phyloP scores from a whole-genome alignment of 2,797 vertebrate species.

The Salarias fasciatus region DNA sequence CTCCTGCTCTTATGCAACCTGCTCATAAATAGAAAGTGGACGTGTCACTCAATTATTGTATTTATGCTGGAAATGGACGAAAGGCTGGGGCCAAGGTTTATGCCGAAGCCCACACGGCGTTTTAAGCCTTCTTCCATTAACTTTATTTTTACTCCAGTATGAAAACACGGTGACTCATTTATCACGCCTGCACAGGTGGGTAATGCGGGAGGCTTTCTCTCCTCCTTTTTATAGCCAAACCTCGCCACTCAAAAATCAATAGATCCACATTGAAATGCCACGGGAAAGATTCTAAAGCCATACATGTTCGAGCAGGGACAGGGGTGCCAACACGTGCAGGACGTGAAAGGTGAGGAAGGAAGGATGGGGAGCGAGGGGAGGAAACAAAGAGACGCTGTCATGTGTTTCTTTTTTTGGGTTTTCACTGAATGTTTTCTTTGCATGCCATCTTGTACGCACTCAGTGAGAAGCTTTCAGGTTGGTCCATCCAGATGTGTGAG shows the following conservation, averaged over 20 bases:
- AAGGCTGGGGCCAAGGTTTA: conserved; percentile 44
- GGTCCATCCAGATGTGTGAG: conserved; percentile 40
- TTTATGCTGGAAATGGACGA: conserved; percentile 62
- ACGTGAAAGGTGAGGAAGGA: conserved; percentile 37
- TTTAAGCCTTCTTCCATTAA: conserved; percentile 60
- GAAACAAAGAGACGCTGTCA: conserved; percentile 2
- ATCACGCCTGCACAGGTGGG: conserved; percentile 45
- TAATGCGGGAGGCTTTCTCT: conserved; percentile 17
- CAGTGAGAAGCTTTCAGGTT: conserved; percentile 23
- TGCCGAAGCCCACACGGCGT: conserved; percentile 48
- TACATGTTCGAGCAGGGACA: conserved; percentile 2
- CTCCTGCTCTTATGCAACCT: conserved; percentile 62
- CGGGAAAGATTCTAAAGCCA: not conserved
- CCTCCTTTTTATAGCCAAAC: conserved; percentile 28
- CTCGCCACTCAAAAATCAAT: conserved; percentile 29
- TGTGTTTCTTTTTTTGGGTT: conserved; percentile 2
- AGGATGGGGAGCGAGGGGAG: conserved; percentile 16
- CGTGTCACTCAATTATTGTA: conserved; percentile 69
- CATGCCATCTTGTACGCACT: conserved; percentile 1
- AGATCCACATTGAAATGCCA: conserved; percentile 1
- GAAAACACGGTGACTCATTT: conserved; percentile 62
- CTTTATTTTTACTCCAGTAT: conserved; percentile 52
- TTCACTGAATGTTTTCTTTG: conserved; percentile 34
- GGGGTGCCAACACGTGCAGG: conserved; percentile 15
- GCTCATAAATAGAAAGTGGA: conserved; percentile 67